Base-by-base conservation (phyloP, 1,140 invertebrate species). In the Lepidurus arcticus region DNA sequence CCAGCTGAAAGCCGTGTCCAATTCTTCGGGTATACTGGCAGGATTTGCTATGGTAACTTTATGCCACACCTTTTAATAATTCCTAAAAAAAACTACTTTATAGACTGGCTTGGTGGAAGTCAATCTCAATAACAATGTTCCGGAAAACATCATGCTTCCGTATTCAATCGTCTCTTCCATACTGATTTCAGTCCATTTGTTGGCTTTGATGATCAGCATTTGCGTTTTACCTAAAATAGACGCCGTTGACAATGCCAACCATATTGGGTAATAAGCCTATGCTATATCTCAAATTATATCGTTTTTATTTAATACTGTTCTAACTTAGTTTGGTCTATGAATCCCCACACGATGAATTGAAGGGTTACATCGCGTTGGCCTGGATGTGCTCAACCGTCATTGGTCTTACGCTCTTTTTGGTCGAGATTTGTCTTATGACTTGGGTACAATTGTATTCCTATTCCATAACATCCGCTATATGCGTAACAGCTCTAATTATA, bases 131-230 rank as follows among this genome's bases (percentile, higher is more conserved):
- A 85, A 88, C n/a, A 84, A 90, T 26, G 91, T 96, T 13, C 94
- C 95, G 0, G 84, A 89, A 1, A 89, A 88, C 26, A 92, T 99
- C 87, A 86, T 99, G 21, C 92, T 99, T 21, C 91, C 94, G 0
- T 98, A 98, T 84, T 94, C 95, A 26, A 90, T 98, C 0, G 98
- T 95, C 82, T 99, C 98, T 7, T 98, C 96, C 0, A 86, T 99
- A 0, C 87, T 99, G 5, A 97, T 99, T 0, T 94, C 96, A 0
- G 96, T 99, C 2, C 98, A 99, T 84, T 94, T 99, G 91, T 85
- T 99, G 75, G 98, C 98, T 0, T 86, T 99, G 4, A 99, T 99
- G 97, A 99, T 99, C 82, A 98, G 95, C 80, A 99, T 97, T 0
- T 99, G 98, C 85, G 98, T 99, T 80, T 87, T 99, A 77, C 97